These are phyloP conservation scores for Harmothoe impar DNA, from an alignment of 2,888 invertebrate species.

Conservation along the genomic window DNA sequence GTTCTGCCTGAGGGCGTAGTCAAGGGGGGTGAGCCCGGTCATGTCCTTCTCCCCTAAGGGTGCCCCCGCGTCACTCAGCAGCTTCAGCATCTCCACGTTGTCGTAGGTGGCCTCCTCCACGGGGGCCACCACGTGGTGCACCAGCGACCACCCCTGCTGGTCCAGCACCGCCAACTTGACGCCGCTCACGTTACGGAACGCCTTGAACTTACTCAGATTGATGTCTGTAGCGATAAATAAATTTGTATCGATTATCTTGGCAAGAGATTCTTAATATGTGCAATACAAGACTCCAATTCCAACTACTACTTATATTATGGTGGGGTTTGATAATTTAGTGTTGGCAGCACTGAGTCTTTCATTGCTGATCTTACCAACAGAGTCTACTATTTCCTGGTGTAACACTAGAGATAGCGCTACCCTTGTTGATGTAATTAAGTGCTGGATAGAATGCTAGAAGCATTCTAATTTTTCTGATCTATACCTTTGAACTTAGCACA, in stretches of 20 bases:
- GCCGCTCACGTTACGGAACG: conserved; percentile 75
- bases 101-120: conserved; percentile 82
- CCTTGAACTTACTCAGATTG: conserved; percentile 63
- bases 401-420: background rate
- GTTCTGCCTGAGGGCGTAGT: conserved; percentile 76
- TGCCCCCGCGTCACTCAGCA: conserved; percentile 80
- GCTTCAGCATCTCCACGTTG: conserved; percentile 80
- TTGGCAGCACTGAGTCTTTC: background rate
- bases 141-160: conserved; percentile 81
- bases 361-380: no score
- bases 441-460: no score
- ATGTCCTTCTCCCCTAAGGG: conserved; percentile 77
- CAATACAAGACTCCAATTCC: no score
- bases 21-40: conserved; percentile 77
- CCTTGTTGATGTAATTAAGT: no score
- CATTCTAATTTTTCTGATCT: no score
- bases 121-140: conserved; percentile 83
- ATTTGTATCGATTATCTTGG: no score
- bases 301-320: no score
- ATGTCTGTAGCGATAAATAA: conserved; percentile 65
- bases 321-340: background rate
- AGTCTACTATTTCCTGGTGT: no score
- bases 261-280: no score
- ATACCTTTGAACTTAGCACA: no score
- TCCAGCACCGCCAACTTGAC: conserved; percentile 79